A percentile compares a stretch with the other conserved stretches of the same genome.
These are phyloP conservation scores for Gandaritis pyraliata DNA, from an alignment of 2,888 invertebrate genomes.

Conservation along the genomic window DNA sequence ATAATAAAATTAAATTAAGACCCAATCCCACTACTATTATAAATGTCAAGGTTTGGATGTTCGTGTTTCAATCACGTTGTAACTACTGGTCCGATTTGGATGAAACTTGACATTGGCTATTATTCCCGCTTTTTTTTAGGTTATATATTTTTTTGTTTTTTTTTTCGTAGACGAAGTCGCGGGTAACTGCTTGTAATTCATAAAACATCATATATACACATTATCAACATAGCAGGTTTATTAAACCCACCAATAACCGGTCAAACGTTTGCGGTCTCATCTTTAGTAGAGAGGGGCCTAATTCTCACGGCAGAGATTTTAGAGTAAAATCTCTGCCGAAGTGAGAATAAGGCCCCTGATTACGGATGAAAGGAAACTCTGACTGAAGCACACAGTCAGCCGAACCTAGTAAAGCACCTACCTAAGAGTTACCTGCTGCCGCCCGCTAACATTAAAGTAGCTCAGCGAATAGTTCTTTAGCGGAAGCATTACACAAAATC, in stretches of 20 bases:
- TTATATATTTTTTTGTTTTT: too few species aligned
- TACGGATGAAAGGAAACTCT: neutral
- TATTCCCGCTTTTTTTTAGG: too few species aligned
- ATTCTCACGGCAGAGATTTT: too few species aligned
- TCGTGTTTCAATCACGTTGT: too few species aligned
- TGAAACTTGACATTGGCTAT: too few species aligned
- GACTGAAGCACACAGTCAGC: conserved; percentile 1
- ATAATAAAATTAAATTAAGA: neutral
- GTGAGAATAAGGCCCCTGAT: neutral
- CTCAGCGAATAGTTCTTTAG: conserved; percentile 11
- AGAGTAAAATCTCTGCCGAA: too few species aligned
- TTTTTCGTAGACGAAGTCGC: too few species aligned
- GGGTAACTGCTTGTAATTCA: too few species aligned
- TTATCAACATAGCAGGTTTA: neutral
- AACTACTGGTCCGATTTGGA: too few species aligned
- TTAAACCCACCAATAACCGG: conserved; percentile 3
- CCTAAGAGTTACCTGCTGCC: neutral
- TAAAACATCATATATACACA: neutral
- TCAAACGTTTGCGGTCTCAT: neutral
- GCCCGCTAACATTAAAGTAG: conserved; percentile 1
- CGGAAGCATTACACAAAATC: conserved; percentile 7
- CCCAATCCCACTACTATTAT: too few species aligned
- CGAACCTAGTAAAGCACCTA: neutral
- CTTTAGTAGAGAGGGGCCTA: too few species aligned
- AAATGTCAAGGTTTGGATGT: too few species aligned